Conservation (phyloP, 2,797 vertebrate species). For the Megaceryle alcyon region DNA sequence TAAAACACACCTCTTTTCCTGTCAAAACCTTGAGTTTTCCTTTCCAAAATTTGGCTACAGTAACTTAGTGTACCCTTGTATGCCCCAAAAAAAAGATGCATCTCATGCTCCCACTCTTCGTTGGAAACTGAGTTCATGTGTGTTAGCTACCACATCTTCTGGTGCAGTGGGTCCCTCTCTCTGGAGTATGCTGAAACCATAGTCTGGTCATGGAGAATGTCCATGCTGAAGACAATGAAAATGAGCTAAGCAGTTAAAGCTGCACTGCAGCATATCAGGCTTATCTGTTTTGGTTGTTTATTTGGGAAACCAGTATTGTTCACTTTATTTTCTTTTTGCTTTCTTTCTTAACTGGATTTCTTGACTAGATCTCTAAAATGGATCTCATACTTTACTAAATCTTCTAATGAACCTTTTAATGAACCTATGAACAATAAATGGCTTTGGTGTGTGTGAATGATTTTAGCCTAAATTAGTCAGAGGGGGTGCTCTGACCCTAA, state of each 20-base stretch:
- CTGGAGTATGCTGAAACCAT: too few species aligned
- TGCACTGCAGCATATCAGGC: not conserved
- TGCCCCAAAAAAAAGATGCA: not conserved
- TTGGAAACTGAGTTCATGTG: not conserved
- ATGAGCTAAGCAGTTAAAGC: not conserved
- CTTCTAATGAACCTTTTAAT: not conserved
- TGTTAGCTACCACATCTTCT: too few species aligned
- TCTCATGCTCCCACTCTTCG: not conserved
- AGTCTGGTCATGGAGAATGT: too few species aligned
- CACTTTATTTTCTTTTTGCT: not conserved
- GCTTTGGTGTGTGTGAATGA: not conserved
- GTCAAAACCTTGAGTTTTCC: accelerated
- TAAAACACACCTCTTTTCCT: not conserved
- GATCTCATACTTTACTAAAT: not conserved
- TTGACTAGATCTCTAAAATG: not conserved
- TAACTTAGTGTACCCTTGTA: not conserved
- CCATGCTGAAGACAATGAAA: not conserved
- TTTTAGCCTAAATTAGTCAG: not conserved
- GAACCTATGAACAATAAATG: not conserved
- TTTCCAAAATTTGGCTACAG: not conserved
- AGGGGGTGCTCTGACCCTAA: not conserved
- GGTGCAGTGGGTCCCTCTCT: too few species aligned
- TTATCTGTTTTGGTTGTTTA: not conserved
- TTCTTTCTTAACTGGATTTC: not conserved
- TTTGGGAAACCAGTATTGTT: not conserved